phyloP scores from a whole-genome alignment of 2,113 vertebrate genomes.

The Saimiri boliviensis region DNA sequence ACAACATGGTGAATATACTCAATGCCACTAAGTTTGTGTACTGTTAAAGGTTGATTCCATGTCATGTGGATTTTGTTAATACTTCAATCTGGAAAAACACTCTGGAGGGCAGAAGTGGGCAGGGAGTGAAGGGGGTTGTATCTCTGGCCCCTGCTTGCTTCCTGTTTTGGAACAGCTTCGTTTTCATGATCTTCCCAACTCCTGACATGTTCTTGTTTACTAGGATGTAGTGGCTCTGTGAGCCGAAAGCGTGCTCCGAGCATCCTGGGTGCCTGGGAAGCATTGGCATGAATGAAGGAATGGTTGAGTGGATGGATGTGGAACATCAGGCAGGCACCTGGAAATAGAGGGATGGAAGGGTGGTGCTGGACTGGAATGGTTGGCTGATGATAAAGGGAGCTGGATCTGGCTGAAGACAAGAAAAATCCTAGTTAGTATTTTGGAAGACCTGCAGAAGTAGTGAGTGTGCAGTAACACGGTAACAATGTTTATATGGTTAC shows the following conservation, averaged over 20 bases:
- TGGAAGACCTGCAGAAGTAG: neutral
- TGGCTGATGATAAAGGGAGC: neutral
- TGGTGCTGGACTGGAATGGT: neutral
- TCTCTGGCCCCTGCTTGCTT: neutral
- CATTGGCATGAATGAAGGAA: neutral
- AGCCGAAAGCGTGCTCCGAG: accelerated
- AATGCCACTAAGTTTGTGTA: neutral
- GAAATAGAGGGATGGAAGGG: neutral
- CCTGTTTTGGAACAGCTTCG: neutral
- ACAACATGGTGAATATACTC: neutral
- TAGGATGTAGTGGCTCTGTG: neutral
- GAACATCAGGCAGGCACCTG: neutral
- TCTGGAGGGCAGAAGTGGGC: neutral
- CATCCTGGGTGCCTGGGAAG: neutral
- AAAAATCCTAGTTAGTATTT: neutral
- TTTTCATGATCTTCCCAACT: neutral
- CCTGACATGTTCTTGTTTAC: neutral
- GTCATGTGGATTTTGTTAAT: neutral
- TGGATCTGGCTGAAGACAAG: neutral
- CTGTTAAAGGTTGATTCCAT: neutral
- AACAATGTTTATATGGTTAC: neutral
- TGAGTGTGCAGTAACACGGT: neutral
- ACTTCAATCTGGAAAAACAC: neutral
- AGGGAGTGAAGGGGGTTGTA: neutral
- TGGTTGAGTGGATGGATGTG: neutral